A percentile compares a stretch with the other conserved stretches of the same genome.
Evolutionary conservation across 1,140 invertebrate genomes (phyloP).

Genomic region (Eriosoma lanigerum): DNA sequence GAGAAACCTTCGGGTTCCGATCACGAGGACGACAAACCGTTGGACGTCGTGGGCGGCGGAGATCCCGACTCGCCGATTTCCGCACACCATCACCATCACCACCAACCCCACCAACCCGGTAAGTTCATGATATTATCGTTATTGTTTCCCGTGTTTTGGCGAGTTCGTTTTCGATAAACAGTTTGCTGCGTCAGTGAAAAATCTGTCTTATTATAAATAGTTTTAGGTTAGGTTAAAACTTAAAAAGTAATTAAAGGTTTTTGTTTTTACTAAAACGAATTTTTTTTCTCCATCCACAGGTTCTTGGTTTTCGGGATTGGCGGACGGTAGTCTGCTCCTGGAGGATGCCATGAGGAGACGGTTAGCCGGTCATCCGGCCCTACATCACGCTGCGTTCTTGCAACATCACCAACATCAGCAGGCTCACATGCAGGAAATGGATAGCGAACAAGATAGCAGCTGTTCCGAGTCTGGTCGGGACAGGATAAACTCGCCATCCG

Average conservation of each 20-base stretch:
- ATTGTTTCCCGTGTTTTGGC: no score
- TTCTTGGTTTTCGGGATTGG: slow-evolving; percentile 39
- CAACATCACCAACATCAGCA: slow-evolving; percentile 51
- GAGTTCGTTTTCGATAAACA: no score
- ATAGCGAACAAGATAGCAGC: slow-evolving; percentile 57
- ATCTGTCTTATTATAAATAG: no score
- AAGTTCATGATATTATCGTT: neutral
- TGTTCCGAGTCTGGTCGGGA: slow-evolving; percentile 57
- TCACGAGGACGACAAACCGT: slow-evolving; percentile 76
- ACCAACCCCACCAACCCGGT: slow-evolving; percentile 55
- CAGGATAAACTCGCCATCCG: slow-evolving; percentile 54
- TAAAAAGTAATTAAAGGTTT: no score
- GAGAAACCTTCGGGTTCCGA: slow-evolving; percentile 57
- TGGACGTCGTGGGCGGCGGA: slow-evolving; percentile 83
- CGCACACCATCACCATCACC: slow-evolving; percentile 57
- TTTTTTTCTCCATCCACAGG: slow-evolving; percentile 1
- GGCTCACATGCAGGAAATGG: slow-evolving; percentile 52
- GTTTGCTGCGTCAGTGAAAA: no score
- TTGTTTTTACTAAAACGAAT: neutral
- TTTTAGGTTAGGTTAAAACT: no score
- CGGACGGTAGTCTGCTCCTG: slow-evolving; percentile 58
- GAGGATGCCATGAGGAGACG: slow-evolving; percentile 55
- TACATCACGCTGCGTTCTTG: slow-evolving; percentile 52
- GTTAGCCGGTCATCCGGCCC: slow-evolving; percentile 52
- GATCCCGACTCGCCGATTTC: slow-evolving; percentile 65